Evolutionary conservation across 1,140 invertebrate genomes (phyloP).

Genomic region (Lysiphlebus fabarum): DNA sequence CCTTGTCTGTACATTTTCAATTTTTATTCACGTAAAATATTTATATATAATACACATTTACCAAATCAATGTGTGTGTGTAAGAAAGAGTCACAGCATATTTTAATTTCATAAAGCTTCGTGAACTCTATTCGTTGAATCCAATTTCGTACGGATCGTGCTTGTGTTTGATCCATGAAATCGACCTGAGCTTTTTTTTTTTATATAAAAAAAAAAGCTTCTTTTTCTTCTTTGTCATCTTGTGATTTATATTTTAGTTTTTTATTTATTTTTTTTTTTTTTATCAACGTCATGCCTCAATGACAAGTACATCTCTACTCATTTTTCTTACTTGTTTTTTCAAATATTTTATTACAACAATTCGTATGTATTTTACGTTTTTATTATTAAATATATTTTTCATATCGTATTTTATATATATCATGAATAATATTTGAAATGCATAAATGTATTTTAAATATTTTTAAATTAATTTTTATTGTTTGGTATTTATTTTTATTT

Average conservation of each 20-base stretch:
- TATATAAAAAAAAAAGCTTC: too few relatives aligned
- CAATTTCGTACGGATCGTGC: constrained; percentile 18
- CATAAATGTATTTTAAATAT: too few relatives aligned
- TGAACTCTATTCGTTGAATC: constrained; percentile 4
- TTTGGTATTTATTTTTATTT: too few relatives aligned
- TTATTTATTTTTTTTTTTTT: neutral
- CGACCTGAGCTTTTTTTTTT: constrained; percentile 10
- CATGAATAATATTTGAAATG: too few relatives aligned
- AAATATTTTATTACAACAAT: too few relatives aligned
- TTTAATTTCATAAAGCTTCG: constrained; percentile 13
- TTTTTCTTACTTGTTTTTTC: too few relatives aligned
- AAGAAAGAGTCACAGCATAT: neutral
- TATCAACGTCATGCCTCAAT: too few relatives aligned
- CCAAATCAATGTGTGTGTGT: neutral
- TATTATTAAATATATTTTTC: too few relatives aligned
- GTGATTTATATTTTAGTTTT: neutral
- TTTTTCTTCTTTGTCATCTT: neutral
- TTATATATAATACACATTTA: neutral
- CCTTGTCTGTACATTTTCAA: neutral
- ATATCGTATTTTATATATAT: too few relatives aligned
- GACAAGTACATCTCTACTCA: too few relatives aligned
- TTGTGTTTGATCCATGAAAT: constrained; percentile 15
- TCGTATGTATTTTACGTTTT: too few relatives aligned
- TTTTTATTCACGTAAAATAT: neutral
- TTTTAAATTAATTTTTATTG: too few relatives aligned